Evolutionary conservation across 2,797 vertebrate genomes (phyloP).

Genomic region (Cyclura pinguis): DNA sequence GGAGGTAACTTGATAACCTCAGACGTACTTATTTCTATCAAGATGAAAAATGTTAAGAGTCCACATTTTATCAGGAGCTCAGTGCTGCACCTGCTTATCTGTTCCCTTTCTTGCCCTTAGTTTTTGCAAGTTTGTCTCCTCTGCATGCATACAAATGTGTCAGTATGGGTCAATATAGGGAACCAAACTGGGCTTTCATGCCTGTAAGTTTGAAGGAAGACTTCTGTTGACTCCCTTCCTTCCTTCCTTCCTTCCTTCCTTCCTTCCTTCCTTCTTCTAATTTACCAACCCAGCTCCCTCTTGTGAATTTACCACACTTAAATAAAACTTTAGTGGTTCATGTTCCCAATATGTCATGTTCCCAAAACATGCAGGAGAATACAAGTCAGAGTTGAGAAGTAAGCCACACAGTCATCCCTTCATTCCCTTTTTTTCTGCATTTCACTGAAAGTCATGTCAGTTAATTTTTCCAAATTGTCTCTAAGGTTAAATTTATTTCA

Average conservation of each 20-base stretch:
- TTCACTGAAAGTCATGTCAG: too few species aligned
- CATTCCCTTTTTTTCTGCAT: too few species aligned
- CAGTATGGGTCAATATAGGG: not conserved
- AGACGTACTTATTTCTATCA: not conserved
- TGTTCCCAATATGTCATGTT: constrained; percentile 4
- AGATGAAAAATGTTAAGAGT: not conserved
- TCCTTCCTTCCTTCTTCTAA: too few species aligned
- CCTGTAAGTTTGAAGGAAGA: not conserved
- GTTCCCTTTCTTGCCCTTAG: not conserved
- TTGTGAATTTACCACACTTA: not conserved
- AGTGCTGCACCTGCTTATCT: not conserved
- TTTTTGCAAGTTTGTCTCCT: not conserved
- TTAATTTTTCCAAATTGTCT: too few species aligned
- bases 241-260: too few species aligned
- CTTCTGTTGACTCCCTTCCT: too few species aligned
- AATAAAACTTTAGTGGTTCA: not conserved
- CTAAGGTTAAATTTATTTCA: not conserved
- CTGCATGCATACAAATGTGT: not conserved
- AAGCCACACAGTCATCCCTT: too few species aligned
- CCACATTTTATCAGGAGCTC: not conserved
- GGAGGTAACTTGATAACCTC: not conserved
- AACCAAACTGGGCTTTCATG: not conserved
- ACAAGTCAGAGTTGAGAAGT: too few species aligned
- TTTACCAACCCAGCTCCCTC: not conserved
- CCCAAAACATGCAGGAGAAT: not conserved